A percentile compares a stretch with the other conserved stretches of the same genome.
These are phyloP conservation scores for Ophioninae sp. DNA, from an alignment of 2,888 invertebrate species.

Conservation along the genomic window DNA sequence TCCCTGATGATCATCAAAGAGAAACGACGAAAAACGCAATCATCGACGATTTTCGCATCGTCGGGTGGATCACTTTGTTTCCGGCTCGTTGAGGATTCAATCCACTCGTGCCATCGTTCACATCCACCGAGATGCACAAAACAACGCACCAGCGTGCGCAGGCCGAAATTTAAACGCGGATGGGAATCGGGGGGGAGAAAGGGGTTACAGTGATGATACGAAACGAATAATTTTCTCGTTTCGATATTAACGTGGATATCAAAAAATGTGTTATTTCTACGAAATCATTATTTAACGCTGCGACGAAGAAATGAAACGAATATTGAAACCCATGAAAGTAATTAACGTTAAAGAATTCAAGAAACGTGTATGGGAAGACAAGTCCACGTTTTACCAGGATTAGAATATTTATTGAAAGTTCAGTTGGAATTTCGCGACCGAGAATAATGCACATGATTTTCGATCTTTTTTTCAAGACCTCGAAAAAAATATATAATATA, in stretches of 20 bases:
- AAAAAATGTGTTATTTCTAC: constrained; percentile 9
- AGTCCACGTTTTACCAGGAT: not conserved
- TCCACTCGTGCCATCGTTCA: not conserved
- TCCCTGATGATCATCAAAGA: not conserved
- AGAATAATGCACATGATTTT: no score
- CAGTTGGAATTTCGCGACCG: no score
- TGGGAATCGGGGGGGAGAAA: not conserved
- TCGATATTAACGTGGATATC: not conserved
- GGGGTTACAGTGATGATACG: not conserved
- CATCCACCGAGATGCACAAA: not conserved
- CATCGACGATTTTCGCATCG: not conserved
- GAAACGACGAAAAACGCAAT: constrained; percentile 19
- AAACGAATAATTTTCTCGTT: not conserved
- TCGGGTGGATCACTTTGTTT: not conserved
- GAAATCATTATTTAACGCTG: not conserved
- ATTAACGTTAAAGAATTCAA: constrained; percentile 50
- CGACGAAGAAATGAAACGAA: constrained; percentile 19
- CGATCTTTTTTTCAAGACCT: no score
- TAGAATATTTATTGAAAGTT: no score
- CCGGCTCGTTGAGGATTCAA: not conserved
- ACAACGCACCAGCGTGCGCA: not conserved
- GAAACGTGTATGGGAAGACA: constrained; percentile 35
- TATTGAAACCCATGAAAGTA: constrained; percentile 57
- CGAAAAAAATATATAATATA: no score
- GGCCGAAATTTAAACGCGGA: not conserved